Evolutionary conservation across 2,797 vertebrate genomes (phyloP).

Genomic region (Chaetophractus vellerosus): DNA sequence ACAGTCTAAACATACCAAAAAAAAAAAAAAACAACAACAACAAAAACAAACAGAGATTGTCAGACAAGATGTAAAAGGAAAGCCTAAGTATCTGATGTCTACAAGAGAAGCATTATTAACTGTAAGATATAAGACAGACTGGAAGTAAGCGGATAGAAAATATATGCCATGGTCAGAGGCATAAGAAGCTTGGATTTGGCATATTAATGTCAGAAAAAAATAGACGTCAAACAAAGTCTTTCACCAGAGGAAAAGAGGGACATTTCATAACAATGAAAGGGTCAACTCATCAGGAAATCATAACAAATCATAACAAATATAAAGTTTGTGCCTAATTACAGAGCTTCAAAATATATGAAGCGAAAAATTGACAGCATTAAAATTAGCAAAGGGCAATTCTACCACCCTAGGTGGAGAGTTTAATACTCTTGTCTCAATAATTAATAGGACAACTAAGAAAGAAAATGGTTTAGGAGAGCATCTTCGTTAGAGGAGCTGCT

Average conservation of each 20-base stretch:
- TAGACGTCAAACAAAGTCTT: neutral
- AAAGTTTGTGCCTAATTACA: neutral
- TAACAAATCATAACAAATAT: neutral
- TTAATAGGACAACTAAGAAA: neutral
- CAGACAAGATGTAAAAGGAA: conserved; percentile 34
- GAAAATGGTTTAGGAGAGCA: neutral
- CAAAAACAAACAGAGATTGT: neutral
- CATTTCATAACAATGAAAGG: neutral
- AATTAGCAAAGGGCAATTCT: neutral
- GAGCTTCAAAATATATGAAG: neutral
- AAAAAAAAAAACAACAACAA: no score
- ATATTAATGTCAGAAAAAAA: neutral
- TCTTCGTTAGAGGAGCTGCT: neutral
- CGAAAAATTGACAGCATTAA: conserved; percentile 39
- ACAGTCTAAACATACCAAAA: neutral
- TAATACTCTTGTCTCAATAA: neutral
- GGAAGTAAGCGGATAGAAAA: conserved; percentile 13
- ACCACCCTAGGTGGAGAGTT: neutral
- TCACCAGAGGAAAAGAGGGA: neutral
- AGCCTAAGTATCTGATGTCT: neutral
- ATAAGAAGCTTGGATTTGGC: neutral
- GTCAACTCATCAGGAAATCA: conserved; percentile 17
- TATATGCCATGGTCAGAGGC: neutral
- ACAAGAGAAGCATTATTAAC: conserved; percentile 5
- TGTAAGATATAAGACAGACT: neutral